Base-by-base conservation (phyloP, 2,113 vertebrate genomes). In the Arizona elegans region DNA sequence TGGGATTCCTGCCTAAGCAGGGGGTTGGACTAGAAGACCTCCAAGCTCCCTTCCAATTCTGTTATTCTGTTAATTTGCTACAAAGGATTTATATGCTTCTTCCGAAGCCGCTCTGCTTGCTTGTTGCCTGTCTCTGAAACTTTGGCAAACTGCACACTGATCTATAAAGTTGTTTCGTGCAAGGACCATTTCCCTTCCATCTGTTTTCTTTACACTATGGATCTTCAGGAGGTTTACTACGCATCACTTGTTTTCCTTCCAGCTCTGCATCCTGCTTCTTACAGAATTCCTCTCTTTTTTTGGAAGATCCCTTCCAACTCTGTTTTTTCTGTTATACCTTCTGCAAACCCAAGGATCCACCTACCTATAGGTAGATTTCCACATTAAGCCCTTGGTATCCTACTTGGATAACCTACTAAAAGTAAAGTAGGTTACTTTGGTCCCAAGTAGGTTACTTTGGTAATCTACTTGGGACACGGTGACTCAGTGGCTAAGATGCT, bases 121-220 rank as follows among this genome's bases (percentile, higher is more conserved):
- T 62, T 62, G 24, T 29, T 11, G 59, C 12, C 87, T 94, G 87
- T 95, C 94, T 94, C 62, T 0, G n/a, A 94, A 62, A 81, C 50
- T 87, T 89, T 94, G 58, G 17, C 59, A 89, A 89, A 19, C 93
- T 91, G 95, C 43, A 3, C 24, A 88, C 62, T 7, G 53, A 85
- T 52, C 85, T 54, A 59, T 90, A 62, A 24, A 62, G 75, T 53
- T 90, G 6, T 26, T 38, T 47, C 21, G 54, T 52, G 13, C 13
- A 70, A 90, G n/a, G 90, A 1, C 29, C 13, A 92, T 92, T 94
- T 96, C 29, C 87, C 90, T 75, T 94, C 93, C 4, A 13, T 62
- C 29, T 94, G 23, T 92, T 91, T 56, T 92, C 92, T 89, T 93
- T n/a, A 89, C 65, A 92, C 21, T 21, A 9, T 89, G 62, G 93